Evolutionary conservation across 2,888 invertebrate genomes (phyloP).

Genomic region (Smittia aterrima): DNA sequence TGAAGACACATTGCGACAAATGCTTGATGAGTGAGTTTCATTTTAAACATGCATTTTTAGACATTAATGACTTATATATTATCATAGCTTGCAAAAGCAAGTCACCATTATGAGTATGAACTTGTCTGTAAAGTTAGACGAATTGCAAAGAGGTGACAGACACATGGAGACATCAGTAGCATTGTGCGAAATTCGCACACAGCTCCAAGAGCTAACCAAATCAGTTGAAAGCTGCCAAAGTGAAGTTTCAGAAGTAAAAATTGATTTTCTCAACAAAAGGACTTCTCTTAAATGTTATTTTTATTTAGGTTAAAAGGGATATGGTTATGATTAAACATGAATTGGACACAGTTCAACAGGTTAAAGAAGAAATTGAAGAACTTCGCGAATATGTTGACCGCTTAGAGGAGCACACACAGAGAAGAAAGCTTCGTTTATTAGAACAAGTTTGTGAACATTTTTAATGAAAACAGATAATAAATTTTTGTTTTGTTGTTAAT

Average conservation of each 20-base stretch:
- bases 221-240: constrained; percentile 93
- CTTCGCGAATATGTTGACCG: constrained; percentile 88
- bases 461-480: not conserved
- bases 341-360: constrained; percentile 90
- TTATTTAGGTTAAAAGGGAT: constrained; percentile 73
- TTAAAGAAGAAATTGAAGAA: constrained; percentile 92
- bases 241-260: constrained; percentile 78
- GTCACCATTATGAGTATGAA: constrained; percentile 97
- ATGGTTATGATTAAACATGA: constrained; percentile 95
- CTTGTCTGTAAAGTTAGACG: constrained; percentile 90
- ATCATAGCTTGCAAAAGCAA: constrained; percentile 87
- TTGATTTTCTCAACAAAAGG: not conserved
- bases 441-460: constrained; percentile 72
- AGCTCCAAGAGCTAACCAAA: constrained; percentile 89
- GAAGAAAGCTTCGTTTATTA: constrained; percentile 83
- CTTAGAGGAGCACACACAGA: constrained; percentile 86
- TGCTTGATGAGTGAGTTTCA: constrained; percentile 81
- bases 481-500: constrained; percentile 2
- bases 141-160: constrained; percentile 85
- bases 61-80: not conserved
- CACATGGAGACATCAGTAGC: constrained; percentile 92
- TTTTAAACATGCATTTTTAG: not conserved
- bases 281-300: not conserved
- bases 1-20: constrained; percentile 91
- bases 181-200: constrained; percentile 88